Evolutionary conservation across 2,888 invertebrate genomes (phyloP), one percentile per base, ranked within the genome.

Genomic region (Papilio elwesi): DNA sequence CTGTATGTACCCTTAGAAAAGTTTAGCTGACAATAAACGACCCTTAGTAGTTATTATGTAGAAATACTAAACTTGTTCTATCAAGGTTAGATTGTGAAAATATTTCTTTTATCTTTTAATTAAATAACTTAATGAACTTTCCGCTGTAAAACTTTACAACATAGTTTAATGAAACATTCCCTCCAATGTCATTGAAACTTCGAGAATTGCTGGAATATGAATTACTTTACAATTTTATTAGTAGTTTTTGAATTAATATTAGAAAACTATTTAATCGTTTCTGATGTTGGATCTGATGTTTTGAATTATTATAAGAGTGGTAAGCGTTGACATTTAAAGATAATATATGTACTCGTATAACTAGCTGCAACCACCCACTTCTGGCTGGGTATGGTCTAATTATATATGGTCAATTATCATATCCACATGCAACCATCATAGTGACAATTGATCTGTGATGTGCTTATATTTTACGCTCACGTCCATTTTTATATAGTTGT

Each of bases 241-340:
- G 26, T 36, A 67, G 67, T 74, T 65, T 67, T 70, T 62, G 57
- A 48, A 67, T 12, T 62, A 15, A 55, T 67, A 6, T 63, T 74
- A n/a, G 53, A 63, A 38, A 63, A 49, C 12, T 53, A 7, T 67
- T 48, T 63, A 8, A 38, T 66, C 13, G 7, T 6, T 12, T 66
- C 68, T 16, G 71, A 72, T 62, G 62, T 77, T 36, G 73, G 71
- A 62, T 52, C 70, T 15, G 68, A 67, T 26, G 75, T 81, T 15
- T 57, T 48, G 6, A 64, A 78, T 48, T 84, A 84, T 76, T 87
- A 84, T 76, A 66, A 78, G 0, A 79, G 78, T 55, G 81, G 43
- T 43, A 6, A 9, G 43, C 7, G 7, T 9, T 43, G 43, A 43
- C 9, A 43, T 43, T 43, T 43, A 26, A 26, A 2, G 26, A 26